Conservation (phyloP, 2,113 vertebrate species). For the Platichthys flesus region DNA sequence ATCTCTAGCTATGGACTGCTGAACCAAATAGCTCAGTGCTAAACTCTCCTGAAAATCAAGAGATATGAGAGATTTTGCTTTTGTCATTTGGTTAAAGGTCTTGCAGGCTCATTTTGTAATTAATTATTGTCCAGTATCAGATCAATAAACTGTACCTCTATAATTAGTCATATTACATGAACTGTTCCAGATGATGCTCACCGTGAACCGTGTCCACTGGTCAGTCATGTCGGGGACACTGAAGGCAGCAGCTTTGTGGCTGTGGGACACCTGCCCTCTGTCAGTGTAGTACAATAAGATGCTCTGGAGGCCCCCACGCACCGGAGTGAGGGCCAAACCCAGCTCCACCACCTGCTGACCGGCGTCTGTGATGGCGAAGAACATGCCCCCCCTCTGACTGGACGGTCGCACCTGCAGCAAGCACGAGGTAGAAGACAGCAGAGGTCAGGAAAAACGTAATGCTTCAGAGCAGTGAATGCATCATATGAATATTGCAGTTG, state of each 20-base stretch:
- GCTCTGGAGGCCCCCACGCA: constrained; percentile 86
- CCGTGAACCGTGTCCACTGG: constrained; percentile 90
- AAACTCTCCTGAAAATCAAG: too few relatives aligned
- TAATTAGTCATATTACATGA: background rate
- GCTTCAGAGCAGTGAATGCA: too few relatives aligned
- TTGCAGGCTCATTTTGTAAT: too few relatives aligned
- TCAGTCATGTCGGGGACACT: constrained; percentile 91
- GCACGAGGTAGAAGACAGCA: background rate
- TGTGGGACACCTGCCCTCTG: constrained; percentile 74
- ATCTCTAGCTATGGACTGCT: too few relatives aligned
- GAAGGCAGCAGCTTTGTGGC: constrained; percentile 89
- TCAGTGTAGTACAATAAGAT: constrained; percentile 94
- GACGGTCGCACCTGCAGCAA: constrained; percentile 76
- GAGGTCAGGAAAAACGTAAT: background rate
- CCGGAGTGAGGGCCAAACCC: constrained; percentile 87
- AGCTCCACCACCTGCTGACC: constrained; percentile 92
- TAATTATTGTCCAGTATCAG: too few relatives aligned
- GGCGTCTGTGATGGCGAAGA: constrained; percentile 93
- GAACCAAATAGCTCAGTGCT: too few relatives aligned
- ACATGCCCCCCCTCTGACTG: constrained; percentile 84
- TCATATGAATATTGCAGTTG: background rate
- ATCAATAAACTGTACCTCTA: too few relatives aligned
- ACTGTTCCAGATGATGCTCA: constrained; percentile 20
- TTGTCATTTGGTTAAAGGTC: too few relatives aligned
- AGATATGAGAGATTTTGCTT: too few relatives aligned